Conservation (phyloP, 2,888 invertebrate species). For the Limnephilus auricula region DNA sequence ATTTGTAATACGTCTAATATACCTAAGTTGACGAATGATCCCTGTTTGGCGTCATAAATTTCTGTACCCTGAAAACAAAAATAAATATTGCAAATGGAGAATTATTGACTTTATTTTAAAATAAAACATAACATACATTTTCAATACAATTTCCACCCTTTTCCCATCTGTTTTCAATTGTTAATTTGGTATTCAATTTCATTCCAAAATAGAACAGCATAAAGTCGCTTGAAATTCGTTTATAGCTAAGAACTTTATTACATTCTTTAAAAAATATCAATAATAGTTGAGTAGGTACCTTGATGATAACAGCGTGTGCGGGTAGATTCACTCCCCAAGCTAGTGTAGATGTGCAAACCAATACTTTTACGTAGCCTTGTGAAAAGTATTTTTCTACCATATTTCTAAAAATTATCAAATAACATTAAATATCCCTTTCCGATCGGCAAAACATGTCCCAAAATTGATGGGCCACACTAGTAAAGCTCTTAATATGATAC, state of each 20-base stretch:
- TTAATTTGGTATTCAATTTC: not conserved
- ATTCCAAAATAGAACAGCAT: not conserved
- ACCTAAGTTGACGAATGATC: constrained; percentile 95
- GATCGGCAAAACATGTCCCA: too few relatives aligned
- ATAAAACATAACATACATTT: not conserved
- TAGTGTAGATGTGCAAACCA: constrained; percentile 97
- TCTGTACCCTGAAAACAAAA: constrained; percentile 88
- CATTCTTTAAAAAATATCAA: not conserved
- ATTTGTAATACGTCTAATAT: constrained; percentile 99
- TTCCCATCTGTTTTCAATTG: not conserved
- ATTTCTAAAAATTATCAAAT: constrained; percentile 74
- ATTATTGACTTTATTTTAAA: not conserved
- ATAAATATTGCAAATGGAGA: not conserved
- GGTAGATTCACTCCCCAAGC: constrained; percentile 99
- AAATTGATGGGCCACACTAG: too few relatives aligned
- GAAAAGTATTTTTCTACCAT: constrained; percentile 94
- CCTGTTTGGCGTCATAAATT: constrained; percentile 97
- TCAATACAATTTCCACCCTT: not conserved
- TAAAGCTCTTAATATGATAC: too few relatives aligned
- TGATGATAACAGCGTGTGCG: constrained; percentile 97
- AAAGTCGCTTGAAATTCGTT: not conserved
- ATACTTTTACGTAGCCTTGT: constrained; percentile 90
- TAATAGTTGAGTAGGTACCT: constrained; percentile 77
- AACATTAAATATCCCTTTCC: too few relatives aligned
- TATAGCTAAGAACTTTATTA: not conserved